phyloP scores from a whole-genome alignment of 1,140 invertebrate genomes.

The Ceratosolen solmsi region DNA sequence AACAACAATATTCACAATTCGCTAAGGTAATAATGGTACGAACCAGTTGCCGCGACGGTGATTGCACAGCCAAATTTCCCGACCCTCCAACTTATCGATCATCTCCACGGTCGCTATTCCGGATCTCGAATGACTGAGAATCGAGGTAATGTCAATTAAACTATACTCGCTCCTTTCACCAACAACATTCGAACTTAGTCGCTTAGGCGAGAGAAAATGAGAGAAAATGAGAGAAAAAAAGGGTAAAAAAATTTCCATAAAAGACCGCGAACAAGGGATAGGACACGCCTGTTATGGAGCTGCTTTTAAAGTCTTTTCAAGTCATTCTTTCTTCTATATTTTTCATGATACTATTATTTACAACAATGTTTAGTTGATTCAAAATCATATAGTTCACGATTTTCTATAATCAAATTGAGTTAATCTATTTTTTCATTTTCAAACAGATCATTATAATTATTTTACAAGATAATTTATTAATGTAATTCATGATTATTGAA shows the following conservation, averaged over 20 bases:
- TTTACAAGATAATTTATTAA: too few species aligned
- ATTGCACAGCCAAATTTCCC: neutral
- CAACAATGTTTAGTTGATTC: too few species aligned
- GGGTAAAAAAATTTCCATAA: neutral
- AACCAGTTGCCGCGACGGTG: neutral
- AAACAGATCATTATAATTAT: too few species aligned
- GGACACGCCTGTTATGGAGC: neutral
- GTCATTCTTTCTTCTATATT: too few species aligned
- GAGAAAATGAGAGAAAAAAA: too few species aligned
- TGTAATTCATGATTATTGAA: too few species aligned
- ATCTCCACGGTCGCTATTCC: slow-evolving; percentile 24
- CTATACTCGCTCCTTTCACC: neutral
- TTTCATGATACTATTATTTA: too few species aligned
- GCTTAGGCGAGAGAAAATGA: neutral
- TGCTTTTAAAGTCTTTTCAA: neutral
- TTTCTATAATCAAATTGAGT: too few species aligned
- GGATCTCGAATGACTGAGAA: neutral
- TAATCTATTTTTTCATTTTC: too few species aligned
- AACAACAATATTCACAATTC: slow-evolving; percentile 16
- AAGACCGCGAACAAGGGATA: neutral
- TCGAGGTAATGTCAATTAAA: neutral
- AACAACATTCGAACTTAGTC: too few species aligned
- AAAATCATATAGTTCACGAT: too few species aligned
- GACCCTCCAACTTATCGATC: slow-evolving; percentile 55
- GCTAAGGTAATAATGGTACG: neutral